phyloP scores from a whole-genome alignment of 2,888 invertebrate genomes.

The Halictus quadricinctus region DNA sequence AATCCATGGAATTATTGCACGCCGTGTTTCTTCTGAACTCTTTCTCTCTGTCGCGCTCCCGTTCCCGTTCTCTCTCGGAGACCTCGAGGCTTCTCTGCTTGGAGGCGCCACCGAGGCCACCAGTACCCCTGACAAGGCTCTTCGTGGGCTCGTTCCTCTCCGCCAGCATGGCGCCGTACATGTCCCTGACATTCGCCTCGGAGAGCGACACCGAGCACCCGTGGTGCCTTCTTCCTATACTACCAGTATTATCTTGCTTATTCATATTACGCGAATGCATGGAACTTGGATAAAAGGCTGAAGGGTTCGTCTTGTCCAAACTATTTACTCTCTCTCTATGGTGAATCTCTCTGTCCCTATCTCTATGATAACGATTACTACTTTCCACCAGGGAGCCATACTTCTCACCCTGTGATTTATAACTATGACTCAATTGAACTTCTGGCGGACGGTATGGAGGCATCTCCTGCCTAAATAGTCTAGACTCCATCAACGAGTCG shows the following conservation, averaged over 20 bases:
- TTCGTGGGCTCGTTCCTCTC: constrained; percentile 80
- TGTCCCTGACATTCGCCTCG: constrained; percentile 79
- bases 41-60: constrained; percentile 77
- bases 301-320: constrained; percentile 78
- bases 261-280: constrained; percentile 74
- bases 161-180: constrained; percentile 74
- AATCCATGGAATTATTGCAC: constrained; percentile 79
- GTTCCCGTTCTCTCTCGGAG: constrained; percentile 82
- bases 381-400: constrained; percentile 78
- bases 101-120: constrained; percentile 75
- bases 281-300: constrained; percentile 76
- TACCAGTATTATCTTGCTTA: constrained; percentile 75
- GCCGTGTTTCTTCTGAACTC: constrained; percentile 82
- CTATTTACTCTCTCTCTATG: constrained; percentile 80
- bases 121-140: constrained; percentile 77
- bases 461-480: constrained; percentile 77
- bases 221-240: constrained; percentile 76
- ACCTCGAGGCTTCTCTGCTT: constrained; percentile 84
- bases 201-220: constrained; percentile 79
- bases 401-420: constrained; percentile 77
- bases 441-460: constrained; percentile 79
- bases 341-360: constrained; percentile 75
- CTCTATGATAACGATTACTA: constrained; percentile 76
- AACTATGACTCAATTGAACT: constrained; percentile 74
- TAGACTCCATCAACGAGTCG: constrained; percentile 76